phyloP scores from a whole-genome alignment of 1,140 invertebrate species.

The Drosophila azteca region DNA sequence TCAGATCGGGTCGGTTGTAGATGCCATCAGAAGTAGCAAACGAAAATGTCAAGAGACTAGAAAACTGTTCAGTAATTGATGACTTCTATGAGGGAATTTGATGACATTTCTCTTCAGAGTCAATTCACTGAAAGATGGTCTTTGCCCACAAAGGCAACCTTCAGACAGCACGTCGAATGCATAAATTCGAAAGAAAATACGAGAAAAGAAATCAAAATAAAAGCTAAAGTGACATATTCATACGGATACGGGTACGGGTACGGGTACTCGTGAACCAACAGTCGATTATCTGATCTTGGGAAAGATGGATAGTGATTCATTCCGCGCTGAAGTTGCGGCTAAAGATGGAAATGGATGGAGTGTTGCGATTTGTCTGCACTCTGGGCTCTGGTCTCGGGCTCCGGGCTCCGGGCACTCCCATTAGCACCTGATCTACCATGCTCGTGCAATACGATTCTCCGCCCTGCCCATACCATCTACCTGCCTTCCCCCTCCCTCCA shows the following conservation, averaged over 20 bases:
- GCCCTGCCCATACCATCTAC: not conserved
- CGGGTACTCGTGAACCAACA: not conserved
- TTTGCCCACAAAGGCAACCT: slow-evolving; percentile 24
- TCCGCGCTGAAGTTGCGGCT: not conserved
- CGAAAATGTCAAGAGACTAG: not conserved
- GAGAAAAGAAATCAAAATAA: slow-evolving; percentile 3
- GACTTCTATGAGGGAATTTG: not conserved
- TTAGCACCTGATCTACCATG: slow-evolving; percentile 34
- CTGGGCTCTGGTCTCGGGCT: not conserved
- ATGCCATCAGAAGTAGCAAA: not conserved
- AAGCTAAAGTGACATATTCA: not conserved
- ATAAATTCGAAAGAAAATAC: slow-evolving; percentile 31
- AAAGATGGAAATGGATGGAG: not conserved
- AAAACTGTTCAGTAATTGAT: slow-evolving; percentile 33
- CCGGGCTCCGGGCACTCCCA: slow-evolving; percentile 1
- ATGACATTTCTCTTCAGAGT: slow-evolving; percentile 13
- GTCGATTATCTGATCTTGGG: slow-evolving; percentile 10
- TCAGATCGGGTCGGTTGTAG: too few relatives aligned
- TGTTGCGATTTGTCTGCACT: too few relatives aligned
- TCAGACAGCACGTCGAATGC: slow-evolving; percentile 36
- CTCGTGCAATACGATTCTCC: slow-evolving; percentile 21
- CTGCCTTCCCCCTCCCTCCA: not conserved
- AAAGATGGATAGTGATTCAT: slow-evolving; percentile 23
- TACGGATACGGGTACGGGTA: too few relatives aligned
- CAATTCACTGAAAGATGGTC: not conserved